These are phyloP conservation scores for Ceyx erithaca DNA, from an alignment of 2,797 vertebrate genomes.

Conservation along the genomic window DNA sequence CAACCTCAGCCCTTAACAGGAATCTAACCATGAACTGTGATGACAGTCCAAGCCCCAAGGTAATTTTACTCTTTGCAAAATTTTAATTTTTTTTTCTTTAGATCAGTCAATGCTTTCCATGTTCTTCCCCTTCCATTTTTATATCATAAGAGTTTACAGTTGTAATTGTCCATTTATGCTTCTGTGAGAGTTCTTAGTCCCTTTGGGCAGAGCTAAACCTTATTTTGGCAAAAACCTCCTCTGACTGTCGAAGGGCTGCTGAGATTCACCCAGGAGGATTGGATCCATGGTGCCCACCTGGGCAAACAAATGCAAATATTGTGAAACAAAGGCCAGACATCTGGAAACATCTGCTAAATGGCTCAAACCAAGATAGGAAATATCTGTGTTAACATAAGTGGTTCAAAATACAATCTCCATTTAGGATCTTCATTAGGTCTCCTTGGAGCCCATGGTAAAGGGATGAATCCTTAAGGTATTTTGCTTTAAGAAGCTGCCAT, in stretches of 20 bases:
- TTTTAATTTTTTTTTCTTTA: not conserved
- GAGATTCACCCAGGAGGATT: not conserved
- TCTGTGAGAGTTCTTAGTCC: not conserved
- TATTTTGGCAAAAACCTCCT: not conserved
- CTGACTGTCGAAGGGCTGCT: not conserved
- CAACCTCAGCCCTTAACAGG: not conserved
- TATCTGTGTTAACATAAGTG: not conserved
- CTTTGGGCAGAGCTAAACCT: not conserved
- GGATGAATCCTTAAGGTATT: not conserved
- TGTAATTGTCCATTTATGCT: not conserved
- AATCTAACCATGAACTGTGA: not conserved
- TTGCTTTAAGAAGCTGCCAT: not conserved
- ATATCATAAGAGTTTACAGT: not conserved
- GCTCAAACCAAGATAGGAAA: not conserved
- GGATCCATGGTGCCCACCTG: not conserved
- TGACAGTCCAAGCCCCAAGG: not conserved
- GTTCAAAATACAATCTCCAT: not conserved
- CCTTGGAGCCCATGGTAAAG: not conserved
- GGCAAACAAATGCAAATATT: fast-evolving
- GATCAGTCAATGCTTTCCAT: not conserved
- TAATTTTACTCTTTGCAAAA: not conserved
- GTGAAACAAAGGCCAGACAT: not conserved
- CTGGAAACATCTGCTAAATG: not conserved
- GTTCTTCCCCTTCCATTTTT: not conserved
- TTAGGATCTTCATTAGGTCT: not conserved